These are phyloP conservation scores for Ovibos moschatus DNA, from an alignment of 2,113 vertebrate species.

Conservation along the genomic window DNA sequence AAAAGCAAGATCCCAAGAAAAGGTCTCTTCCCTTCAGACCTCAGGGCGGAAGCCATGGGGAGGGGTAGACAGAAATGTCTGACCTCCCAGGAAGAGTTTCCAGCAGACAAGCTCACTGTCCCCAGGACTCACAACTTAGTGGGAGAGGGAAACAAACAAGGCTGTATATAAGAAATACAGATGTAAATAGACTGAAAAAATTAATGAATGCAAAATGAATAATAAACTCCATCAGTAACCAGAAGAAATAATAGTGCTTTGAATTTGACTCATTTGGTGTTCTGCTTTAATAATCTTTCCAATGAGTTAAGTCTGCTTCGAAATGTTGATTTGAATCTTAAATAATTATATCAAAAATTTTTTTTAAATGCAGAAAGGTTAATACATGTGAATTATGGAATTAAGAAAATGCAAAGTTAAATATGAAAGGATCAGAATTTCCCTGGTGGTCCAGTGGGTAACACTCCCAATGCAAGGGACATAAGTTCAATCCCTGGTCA, in stretches of 20 bases:
- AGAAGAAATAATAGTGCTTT: not conserved
- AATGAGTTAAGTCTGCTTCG: not conserved
- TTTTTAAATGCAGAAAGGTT: not conserved
- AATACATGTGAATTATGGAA: too few relatives aligned
- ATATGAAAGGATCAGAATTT: not conserved
- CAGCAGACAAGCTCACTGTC: not conserved
- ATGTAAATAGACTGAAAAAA: not conserved
- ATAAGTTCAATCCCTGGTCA: not conserved
- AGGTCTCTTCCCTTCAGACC: not conserved
- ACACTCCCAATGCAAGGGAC: not conserved
- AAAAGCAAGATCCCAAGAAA: not conserved
- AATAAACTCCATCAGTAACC: not conserved
- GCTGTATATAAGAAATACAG: not conserved
- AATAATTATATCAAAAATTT: not conserved
- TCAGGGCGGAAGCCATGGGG: not conserved
- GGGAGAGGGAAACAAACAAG: not conserved
- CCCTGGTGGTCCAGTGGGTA: not conserved
- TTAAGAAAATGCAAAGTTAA: not conserved
- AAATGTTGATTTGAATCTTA: not conserved
- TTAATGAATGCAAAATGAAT: not conserved
- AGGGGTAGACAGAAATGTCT: not conserved
- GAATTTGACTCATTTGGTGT: not conserved
- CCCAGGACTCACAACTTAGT: not conserved
- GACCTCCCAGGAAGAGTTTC: not conserved
- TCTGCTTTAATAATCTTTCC: not conserved